Conservation (phyloP, 2,888 invertebrate species). For the Nycteola revayana region DNA sequence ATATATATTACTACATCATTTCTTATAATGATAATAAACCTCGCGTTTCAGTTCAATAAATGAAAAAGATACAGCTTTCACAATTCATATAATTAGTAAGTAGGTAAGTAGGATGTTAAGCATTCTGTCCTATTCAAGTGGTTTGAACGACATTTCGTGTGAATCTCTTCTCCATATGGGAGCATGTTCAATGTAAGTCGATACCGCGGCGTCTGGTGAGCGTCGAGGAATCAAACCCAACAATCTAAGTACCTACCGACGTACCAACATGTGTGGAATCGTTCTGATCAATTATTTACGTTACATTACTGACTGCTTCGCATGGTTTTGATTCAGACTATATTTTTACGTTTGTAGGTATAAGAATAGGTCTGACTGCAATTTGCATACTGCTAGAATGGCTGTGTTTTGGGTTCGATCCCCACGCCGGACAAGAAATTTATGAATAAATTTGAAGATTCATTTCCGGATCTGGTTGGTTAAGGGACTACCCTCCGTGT, state of each 20-base stretch:
- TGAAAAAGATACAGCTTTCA: conserved; percentile 6
- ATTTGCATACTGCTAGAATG: no score
- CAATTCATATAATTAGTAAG: no score
- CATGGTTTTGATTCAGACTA: conserved; percentile 15
- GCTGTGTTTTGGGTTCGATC: no score
- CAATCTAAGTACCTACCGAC: conserved; percentile 39
- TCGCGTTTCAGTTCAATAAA: no score
- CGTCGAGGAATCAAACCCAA: conserved; percentile 65
- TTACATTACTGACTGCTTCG: conserved; percentile 6
- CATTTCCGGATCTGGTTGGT: no score
- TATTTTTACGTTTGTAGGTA: no score
- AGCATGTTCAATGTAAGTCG: conserved; percentile 59
- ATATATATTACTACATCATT: no score
- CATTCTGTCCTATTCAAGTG: conserved; percentile 36
- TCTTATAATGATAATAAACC: no score
- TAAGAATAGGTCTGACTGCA: no score
- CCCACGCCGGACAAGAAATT: no score
- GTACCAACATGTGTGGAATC: conserved; percentile 67
- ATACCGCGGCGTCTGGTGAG: conserved; percentile 70
- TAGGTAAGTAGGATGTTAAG: conserved; percentile 3
- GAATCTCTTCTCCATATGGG: conserved; percentile 52
- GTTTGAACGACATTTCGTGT: conserved; percentile 61
- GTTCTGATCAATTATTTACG: conserved; percentile 41
- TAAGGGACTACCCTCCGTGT: no score
- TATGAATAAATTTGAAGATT: no score